These are phyloP conservation scores for Spermophilus dauricus DNA, from an alignment of 2,113 vertebrate genomes.

Conservation along the genomic window DNA sequence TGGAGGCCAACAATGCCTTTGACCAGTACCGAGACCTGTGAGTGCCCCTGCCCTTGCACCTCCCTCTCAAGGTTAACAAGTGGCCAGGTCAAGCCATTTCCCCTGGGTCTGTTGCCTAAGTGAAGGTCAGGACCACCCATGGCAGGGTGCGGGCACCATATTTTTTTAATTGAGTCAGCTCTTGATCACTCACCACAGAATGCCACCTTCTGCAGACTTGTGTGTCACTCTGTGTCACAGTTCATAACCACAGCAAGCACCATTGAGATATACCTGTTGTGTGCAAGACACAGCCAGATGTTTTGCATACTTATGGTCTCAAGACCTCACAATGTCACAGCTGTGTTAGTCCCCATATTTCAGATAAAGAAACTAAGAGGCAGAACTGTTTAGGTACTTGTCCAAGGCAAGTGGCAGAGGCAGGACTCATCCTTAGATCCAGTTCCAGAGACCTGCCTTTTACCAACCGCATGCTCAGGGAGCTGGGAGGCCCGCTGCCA, in stretches of 20 bases:
- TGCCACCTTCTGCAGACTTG: fast-evolving
- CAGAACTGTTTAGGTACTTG: not conserved
- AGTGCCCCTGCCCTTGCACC: constrained; percentile 72
- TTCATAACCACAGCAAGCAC: fast-evolving
- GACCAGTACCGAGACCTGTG: constrained; percentile 99
- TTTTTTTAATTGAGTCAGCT: fast-evolving
- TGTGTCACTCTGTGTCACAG: fast-evolving
- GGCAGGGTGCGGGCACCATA: not conserved
- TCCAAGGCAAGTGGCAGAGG: not conserved
- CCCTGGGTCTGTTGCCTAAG: not conserved
- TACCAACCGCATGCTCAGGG: fast-evolving
- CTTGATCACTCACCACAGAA: fast-evolving
- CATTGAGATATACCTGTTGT: fast-evolving
- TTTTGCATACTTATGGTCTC: fast-evolving
- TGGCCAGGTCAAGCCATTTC: not conserved
- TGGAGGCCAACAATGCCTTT: constrained; percentile 99
- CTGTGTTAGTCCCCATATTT: not conserved
- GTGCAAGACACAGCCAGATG: fast-evolving
- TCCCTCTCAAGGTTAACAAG: not conserved
- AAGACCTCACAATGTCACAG: not conserved
- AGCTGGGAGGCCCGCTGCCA: not conserved
- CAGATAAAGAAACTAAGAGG: not conserved
- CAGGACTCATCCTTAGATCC: not conserved
- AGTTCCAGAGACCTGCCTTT: not conserved
- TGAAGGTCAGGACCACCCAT: fast-evolving